Percentiles rank a stretch among this genome's conserved stretches.
phyloP scores from a whole-genome alignment of 64 coral and sea anemone genomes.

The Astreopora myriophthalma region DNA sequence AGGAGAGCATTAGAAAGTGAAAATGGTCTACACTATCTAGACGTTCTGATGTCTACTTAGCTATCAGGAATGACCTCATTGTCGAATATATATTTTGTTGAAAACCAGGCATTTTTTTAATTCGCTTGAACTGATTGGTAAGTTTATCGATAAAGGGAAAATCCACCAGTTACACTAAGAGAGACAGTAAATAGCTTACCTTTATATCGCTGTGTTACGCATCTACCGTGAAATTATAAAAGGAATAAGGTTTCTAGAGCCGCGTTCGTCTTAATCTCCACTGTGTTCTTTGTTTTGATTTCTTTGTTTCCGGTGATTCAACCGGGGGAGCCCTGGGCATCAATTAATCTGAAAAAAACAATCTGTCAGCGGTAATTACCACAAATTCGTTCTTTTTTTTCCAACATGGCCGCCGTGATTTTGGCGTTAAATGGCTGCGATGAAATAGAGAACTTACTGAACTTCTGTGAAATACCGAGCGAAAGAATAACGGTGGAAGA shows the following conservation, averaged over 20 bases:
- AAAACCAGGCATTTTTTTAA: too few relatives aligned
- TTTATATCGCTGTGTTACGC: background rate
- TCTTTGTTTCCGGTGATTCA: conserved; percentile 41
- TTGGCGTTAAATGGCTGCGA: conserved; percentile 74
- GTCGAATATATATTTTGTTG: too few relatives aligned
- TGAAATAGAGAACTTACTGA: conserved; percentile 73
- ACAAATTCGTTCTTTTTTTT: background rate
- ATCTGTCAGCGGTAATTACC: background rate
- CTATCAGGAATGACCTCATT: too few relatives aligned
- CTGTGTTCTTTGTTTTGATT: conserved; percentile 20
- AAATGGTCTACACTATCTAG: background rate
- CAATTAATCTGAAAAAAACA: background rate
- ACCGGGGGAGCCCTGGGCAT: background rate
- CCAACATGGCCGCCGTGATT: conserved; percentile 72
- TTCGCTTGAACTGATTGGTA: background rate
- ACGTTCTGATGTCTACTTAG: background rate
- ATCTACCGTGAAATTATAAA: background rate
- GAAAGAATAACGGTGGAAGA: conserved; percentile 47
- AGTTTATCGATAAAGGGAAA: background rate
- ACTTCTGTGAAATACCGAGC: conserved; percentile 68
- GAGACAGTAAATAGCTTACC: background rate
- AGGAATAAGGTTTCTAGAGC: background rate
- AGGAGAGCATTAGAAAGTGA: background rate
- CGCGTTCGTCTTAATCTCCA: background rate
- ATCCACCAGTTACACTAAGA: background rate